phyloP scores from a whole-genome alignment of 2,888 invertebrate genomes.

The Cabera pusaria region DNA sequence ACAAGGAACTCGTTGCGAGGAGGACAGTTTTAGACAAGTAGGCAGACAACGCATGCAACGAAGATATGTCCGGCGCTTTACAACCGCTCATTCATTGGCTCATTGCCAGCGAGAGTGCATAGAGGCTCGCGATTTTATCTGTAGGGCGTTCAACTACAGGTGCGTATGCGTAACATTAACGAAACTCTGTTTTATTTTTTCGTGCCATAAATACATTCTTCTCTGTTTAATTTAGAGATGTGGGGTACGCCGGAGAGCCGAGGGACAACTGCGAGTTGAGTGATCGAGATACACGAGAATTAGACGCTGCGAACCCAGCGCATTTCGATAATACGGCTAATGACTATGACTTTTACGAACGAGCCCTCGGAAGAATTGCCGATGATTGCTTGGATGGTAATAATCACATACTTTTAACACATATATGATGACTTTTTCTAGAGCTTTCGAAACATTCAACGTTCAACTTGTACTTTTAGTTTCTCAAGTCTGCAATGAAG shows the following conservation, averaged over 20 bases:
- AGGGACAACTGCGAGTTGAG: constrained; percentile 95
- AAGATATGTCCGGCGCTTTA: constrained; percentile 89
- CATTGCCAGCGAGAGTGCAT: constrained; percentile 94
- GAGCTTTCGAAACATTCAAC: no score
- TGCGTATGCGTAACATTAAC: constrained; percentile 47
- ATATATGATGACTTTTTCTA: no score
- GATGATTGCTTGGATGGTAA: constrained; percentile 94
- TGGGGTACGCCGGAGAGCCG: constrained; percentile 84
- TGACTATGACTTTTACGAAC: constrained; percentile 92
- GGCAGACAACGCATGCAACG: constrained; percentile 91
- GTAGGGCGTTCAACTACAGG: constrained; percentile 94
- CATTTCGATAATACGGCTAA: constrained; percentile 92
- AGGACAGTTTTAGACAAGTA: constrained; percentile 92
- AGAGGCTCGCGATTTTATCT: constrained; percentile 91
- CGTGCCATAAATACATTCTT: constrained; percentile 11
- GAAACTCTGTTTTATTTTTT: constrained; percentile 21
- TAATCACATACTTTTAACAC: no score
- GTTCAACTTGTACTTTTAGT: constrained; percentile 86
- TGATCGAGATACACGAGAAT: constrained; percentile 91
- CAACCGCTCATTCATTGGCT: constrained; percentile 88
- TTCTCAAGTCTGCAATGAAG: constrained; percentile 95
- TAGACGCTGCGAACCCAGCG: constrained; percentile 92
- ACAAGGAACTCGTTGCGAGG: constrained; percentile 88
- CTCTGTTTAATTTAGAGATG: constrained; percentile 64
- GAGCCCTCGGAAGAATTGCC: constrained; percentile 87